phyloP scores from a whole-genome alignment of 2,113 vertebrate genomes.

The Raja brachyura region DNA sequence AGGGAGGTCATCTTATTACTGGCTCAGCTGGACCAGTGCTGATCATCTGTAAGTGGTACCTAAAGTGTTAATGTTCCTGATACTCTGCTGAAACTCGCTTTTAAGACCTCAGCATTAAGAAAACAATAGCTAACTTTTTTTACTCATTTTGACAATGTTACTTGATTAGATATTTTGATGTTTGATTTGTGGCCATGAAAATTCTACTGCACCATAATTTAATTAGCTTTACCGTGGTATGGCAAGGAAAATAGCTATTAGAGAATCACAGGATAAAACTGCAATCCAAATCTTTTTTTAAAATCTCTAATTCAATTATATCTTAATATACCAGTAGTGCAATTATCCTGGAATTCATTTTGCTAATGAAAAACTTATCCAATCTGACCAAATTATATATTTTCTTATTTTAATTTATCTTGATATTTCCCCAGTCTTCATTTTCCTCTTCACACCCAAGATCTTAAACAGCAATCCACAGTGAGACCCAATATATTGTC shows the following conservation, averaged over 20 bases:
- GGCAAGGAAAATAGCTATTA: background rate
- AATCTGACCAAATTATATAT: background rate
- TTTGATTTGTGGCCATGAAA: background rate
- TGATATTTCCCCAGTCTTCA: background rate
- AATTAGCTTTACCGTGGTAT: background rate
- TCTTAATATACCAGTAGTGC: background rate
- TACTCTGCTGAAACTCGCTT: background rate
- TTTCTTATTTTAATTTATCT: background rate
- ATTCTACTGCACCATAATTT: background rate
- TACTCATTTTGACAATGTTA: background rate
- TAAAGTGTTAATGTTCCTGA: background rate
- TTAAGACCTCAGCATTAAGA: background rate
- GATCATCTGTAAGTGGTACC: background rate
- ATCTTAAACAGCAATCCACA: background rate
- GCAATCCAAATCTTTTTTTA: background rate
- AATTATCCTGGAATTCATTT: background rate
- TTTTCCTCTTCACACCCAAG: background rate
- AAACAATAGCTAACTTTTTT: background rate
- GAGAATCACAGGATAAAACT: background rate
- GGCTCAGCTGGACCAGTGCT: background rate
- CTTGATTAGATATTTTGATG: background rate
- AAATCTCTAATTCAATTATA: conserved; percentile 30
- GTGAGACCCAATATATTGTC: background rate
- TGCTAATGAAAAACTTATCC: background rate
- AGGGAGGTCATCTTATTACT: background rate